Evolutionary conservation across 2,888 invertebrate genomes (phyloP).

Genomic region (Amphipyra berbera): DNA sequence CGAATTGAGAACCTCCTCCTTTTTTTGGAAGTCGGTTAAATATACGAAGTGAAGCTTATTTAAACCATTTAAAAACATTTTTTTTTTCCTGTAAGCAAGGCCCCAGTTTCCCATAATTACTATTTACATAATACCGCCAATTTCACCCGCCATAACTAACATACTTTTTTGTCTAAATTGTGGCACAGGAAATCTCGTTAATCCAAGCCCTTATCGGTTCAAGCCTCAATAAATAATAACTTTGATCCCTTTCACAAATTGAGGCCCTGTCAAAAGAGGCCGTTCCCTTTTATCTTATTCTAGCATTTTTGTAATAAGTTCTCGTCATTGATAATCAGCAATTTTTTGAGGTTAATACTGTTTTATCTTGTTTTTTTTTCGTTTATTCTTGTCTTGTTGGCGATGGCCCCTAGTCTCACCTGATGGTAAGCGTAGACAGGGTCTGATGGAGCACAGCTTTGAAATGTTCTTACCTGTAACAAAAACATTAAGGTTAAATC

Average conservation of each 20-base stretch:
- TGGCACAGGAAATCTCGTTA: slow-evolving; percentile 63
- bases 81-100: too few relatives aligned
- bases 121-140: slow-evolving; percentile 38
- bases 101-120: too few relatives aligned
- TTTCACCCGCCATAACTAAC: slow-evolving; percentile 38
- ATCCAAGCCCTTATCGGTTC: slow-evolving; percentile 67
- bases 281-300: slow-evolving; percentile 64
- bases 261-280: slow-evolving; percentile 67
- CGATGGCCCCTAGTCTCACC: too few relatives aligned
- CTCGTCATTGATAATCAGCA: slow-evolving; percentile 48
- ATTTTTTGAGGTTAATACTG: slow-evolving; percentile 32
- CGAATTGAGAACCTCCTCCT: too few relatives aligned
- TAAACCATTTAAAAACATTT: too few relatives aligned
- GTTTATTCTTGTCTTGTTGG: too few relatives aligned
- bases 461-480: slow-evolving; percentile 39
- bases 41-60: too few relatives aligned
- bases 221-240: slow-evolving; percentile 75
- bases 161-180: slow-evolving; percentile 51
- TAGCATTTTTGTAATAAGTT: slow-evolving; percentile 60
- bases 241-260: slow-evolving; percentile 76
- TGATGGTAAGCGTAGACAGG: too few relatives aligned
- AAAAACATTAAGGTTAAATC: slow-evolving; percentile 13
- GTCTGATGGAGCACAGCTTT: too few relatives aligned
- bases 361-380: slow-evolving; percentile 2
- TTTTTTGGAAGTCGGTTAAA: too few relatives aligned